phyloP scores from a whole-genome alignment of 1,140 invertebrate species.

The Atopsyche davidsoni region DNA sequence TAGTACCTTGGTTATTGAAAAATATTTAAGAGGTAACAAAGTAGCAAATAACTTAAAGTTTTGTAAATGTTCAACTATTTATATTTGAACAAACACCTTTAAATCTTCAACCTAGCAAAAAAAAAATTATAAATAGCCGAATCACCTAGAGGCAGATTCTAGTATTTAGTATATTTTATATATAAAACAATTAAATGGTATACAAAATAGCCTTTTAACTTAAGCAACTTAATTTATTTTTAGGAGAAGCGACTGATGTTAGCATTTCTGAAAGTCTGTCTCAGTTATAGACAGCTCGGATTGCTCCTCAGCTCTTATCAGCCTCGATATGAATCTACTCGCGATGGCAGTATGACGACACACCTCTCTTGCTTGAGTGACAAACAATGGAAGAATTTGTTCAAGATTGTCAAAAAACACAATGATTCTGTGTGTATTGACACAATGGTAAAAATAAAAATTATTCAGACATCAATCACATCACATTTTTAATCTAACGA shows the following conservation, averaged over 20 bases:
- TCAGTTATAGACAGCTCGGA: constrained; percentile 22
- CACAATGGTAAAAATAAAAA: constrained; percentile 19
- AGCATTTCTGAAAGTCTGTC: constrained; percentile 14
- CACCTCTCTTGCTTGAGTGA: constrained; percentile 15
- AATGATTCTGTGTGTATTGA: constrained; percentile 8
- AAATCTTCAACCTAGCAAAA: too few species aligned
- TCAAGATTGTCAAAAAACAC: constrained; percentile 13
- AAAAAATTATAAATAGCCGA: too few species aligned
- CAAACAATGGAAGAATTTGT: constrained; percentile 20
- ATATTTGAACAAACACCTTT: too few species aligned
- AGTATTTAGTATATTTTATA: too few species aligned
- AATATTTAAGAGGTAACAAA: too few species aligned
- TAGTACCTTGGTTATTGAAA: too few species aligned
- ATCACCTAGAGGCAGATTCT: too few species aligned
- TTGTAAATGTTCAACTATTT: too few species aligned
- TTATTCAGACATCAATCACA: too few species aligned
- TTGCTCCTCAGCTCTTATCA: constrained; percentile 19
- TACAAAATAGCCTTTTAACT: too few species aligned
- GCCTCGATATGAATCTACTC: constrained; percentile 6
- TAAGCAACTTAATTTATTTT: constrained; percentile 10
- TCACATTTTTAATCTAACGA: not conserved
- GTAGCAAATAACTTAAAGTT: too few species aligned
- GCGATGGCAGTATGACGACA: constrained; percentile 10
- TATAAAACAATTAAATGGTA: too few species aligned
- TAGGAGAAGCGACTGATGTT: constrained; percentile 10